Evolutionary conservation across 2,888 invertebrate genomes (phyloP), one percentile per base, ranked within the genome.

Genomic region (Agrochola lota): DNA sequence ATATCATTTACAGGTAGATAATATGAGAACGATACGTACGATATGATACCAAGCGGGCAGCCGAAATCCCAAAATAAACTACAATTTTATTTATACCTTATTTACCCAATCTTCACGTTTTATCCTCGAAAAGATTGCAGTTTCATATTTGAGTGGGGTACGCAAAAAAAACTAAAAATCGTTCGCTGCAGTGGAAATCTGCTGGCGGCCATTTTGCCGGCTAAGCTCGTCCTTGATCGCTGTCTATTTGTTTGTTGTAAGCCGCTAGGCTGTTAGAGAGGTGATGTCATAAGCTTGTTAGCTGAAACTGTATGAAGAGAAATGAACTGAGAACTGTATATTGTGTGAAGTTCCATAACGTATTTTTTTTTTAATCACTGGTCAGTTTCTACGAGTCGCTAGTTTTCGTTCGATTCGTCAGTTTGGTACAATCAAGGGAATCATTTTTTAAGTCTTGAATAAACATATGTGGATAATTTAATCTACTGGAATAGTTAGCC

Each of bases 151-250:
- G 11, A 43, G 12, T n/a, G 7, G 15, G 9, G 2, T 17, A 6
- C 43, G 4, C 68, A 77, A 52, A 30, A 69, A 43, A 12, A 12
- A 8, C 35, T 17, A 46, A 55, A 78, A 23, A 23, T 17, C 8
- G 7, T 30, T 49, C 11, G 9, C 40, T 71, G 70, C 35, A 43
- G 30, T 46, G 46, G 7, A 62, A 78, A 63, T 30, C 20, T 46
- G 40, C n/a, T 26, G 20, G 40, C 55, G 15, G 78, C 62, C 78
- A 78, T 71, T 62, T 78, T 71, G 55, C 20, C 40, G 0, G 40
- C 63, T 20, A n/a, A 49, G 63, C 71, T 55, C 26, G 43, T n/a
- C 46, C 62, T 26, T 78, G 71, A 63, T 64, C 20, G 55, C 55
- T 63, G 46, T 43, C n/a, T 49, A 52, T 77, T 30, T 55, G 35